These are phyloP conservation scores for Apteryx owenii DNA, from an alignment of 2,113 vertebrate genomes.

Conservation along the genomic window DNA sequence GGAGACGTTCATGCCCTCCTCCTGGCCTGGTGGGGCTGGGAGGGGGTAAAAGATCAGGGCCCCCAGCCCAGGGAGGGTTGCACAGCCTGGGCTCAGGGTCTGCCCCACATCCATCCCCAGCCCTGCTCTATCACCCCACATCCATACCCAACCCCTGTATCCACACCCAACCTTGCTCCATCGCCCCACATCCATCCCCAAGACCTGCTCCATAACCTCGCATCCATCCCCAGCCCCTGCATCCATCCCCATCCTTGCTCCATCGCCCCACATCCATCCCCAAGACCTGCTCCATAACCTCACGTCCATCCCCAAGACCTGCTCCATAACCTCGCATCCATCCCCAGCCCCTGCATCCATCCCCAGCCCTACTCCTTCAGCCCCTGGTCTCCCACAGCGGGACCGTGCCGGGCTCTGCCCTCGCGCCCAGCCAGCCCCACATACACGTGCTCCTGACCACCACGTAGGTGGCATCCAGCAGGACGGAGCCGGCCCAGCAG, in stretches of 20 bases:
- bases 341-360: neutral
- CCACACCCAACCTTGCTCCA: too few relatives aligned
- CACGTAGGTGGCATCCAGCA: slow-evolving; percentile 36
- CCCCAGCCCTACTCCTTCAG: neutral
- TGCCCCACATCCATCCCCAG: neutral
- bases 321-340: neutral
- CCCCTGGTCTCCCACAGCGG: fast-evolving
- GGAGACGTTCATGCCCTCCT: neutral
- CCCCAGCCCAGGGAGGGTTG: too few relatives aligned
- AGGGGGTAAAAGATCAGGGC: neutral
- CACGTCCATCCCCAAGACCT: too few relatives aligned
- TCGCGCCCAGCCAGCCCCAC: neutral
- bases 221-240: neutral
- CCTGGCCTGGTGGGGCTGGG: fast-evolving
- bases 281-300: neutral
- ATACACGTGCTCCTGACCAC: neutral
- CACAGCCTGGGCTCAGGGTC: neutral
- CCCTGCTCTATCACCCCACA: too few relatives aligned
- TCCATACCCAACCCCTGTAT: neutral
- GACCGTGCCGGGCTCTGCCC: neutral
- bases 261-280: too few relatives aligned
- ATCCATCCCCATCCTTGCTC: neutral
- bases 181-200: neutral
- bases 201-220: neutral
- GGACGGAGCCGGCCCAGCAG: neutral